A percentile compares a stretch with the other conserved stretches of the same genome.
Conservation (phyloP, 2,797 vertebrate species). For the Lutra lutra region DNA sequence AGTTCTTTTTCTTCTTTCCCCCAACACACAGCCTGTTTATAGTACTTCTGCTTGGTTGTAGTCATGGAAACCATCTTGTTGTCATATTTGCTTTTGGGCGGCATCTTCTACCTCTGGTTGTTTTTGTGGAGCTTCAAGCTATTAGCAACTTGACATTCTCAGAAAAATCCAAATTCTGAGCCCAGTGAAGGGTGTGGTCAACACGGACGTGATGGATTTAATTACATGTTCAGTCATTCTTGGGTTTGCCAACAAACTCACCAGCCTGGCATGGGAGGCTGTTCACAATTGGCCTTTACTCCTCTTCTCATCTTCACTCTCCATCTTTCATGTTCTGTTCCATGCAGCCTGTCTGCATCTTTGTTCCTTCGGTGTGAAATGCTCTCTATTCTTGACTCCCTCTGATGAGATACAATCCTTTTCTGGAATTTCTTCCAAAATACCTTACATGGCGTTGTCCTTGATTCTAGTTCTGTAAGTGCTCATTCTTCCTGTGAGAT, state of each 20-base stretch:
- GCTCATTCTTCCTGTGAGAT: neutral
- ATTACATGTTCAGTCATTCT: neutral
- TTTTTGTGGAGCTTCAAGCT: neutral
- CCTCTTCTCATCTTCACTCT: neutral
- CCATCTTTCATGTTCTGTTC: neutral
- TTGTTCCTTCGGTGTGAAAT: neutral
- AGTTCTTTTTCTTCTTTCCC: neutral
- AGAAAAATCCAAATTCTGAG: neutral
- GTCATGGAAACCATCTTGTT: neutral
- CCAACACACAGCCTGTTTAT: neutral
- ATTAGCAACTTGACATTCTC: neutral
- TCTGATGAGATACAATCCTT: neutral
- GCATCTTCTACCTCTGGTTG: neutral
- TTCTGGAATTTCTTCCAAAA: neutral
- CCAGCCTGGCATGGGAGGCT: neutral
- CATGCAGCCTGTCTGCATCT: neutral
- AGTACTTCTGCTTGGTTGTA: accelerated
- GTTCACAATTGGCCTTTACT: accelerated
- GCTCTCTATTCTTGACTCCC: neutral
- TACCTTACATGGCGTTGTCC: neutral
- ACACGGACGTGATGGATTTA: neutral
- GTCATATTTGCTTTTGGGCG: neutral
- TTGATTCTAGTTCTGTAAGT: neutral
- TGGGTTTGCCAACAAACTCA: neutral
- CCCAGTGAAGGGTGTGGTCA: neutral